A percentile compares a stretch with the other conserved stretches of the same genome.
phyloP scores from a whole-genome alignment of 2,888 invertebrate genomes.

The Laothoe populi region DNA sequence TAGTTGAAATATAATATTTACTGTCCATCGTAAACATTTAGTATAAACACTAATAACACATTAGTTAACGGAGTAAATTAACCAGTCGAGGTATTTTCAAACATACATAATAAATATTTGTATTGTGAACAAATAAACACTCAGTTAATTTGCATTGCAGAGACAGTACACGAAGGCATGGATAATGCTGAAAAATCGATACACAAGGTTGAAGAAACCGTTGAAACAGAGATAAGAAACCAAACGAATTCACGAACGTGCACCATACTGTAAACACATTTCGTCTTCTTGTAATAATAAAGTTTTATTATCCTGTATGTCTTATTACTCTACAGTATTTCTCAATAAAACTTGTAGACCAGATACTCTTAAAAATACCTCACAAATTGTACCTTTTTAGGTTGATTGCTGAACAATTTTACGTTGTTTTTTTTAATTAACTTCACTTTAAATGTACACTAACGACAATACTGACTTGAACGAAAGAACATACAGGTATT shows the following conservation, averaged over 20 bases:
- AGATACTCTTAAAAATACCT: too few species aligned
- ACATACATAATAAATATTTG: background rate
- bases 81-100: too few species aligned
- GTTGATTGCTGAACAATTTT: too few species aligned
- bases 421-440: too few species aligned
- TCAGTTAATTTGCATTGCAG: conserved; percentile 49
- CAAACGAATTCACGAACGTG: conserved; percentile 79
- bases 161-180: conserved; percentile 73
- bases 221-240: conserved; percentile 75
- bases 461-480: too few species aligned
- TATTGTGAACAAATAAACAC: background rate
- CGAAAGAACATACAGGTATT: too few species aligned
- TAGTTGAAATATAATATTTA: too few species aligned
- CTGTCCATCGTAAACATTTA: too few species aligned
- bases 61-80: too few species aligned
- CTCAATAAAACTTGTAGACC: background rate
- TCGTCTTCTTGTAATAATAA: conserved; percentile 56
- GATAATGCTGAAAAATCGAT: conserved; percentile 71
- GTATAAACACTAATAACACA: too few species aligned
- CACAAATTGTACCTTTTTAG: too few species aligned
- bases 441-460: too few species aligned
- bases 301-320: conserved; percentile 19
- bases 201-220: conserved; percentile 74
- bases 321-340: background rate
- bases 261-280: conserved; percentile 71